These are phyloP conservation scores for Cyanoramphus novaezelandiae DNA, from an alignment of 2,113 vertebrate genomes.

Conservation along the genomic window DNA sequence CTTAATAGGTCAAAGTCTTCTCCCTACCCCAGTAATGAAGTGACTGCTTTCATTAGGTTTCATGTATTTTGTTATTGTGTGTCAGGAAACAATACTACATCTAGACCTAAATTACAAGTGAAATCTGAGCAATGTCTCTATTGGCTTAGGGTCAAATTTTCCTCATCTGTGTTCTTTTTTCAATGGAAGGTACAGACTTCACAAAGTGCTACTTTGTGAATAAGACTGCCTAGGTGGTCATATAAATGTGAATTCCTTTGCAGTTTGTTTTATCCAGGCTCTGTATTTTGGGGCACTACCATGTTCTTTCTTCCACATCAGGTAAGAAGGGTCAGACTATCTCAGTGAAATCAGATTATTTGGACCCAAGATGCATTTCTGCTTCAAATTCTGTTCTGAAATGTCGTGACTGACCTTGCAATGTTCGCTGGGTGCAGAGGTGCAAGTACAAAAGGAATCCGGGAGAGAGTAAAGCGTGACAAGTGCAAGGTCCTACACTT, in stretches of 20 bases:
- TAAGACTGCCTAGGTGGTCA: not conserved
- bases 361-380: not conserved
- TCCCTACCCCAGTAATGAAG: not conserved
- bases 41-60: not conserved
- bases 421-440: not conserved
- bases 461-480: not conserved
- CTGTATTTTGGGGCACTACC: not conserved
- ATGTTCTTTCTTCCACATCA: not conserved
- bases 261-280: not conserved
- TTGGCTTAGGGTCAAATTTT: not conserved
- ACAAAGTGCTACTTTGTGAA: not conserved
- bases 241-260: not conserved
- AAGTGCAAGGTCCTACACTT: no score
- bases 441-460: not conserved
- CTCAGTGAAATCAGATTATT: not conserved
- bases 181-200: not conserved
- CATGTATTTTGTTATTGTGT: not conserved
- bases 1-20: not conserved
- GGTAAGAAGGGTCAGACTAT: not conserved
- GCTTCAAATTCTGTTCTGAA: not conserved
- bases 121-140: not conserved
- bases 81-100: not conserved
- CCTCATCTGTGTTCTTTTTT: not conserved
- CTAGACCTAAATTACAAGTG: not conserved
- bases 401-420: not conserved